These are phyloP conservation scores for Onthophagus taurus DNA, from an alignment of 1,140 invertebrate genomes.

Conservation along the genomic window DNA sequence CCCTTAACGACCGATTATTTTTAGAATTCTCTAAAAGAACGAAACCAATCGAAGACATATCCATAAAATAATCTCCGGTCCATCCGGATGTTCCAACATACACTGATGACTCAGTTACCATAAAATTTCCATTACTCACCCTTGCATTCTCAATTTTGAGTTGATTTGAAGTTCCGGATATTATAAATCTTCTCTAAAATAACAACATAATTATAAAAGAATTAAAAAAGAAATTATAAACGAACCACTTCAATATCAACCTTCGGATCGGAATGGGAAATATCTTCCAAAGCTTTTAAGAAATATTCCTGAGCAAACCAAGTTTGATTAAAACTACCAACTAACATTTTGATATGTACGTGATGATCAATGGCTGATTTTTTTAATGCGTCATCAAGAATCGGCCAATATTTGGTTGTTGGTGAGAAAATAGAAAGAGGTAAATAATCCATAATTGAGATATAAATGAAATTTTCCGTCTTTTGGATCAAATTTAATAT, in stretches of 20 bases:
- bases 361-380: conserved; percentile 70
- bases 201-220: conserved; percentile 14
- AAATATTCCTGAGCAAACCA: conserved; percentile 62
- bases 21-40: conserved; percentile 54
- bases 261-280: conserved; percentile 54
- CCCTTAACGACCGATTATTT: conserved; percentile 47
- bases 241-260: conserved; percentile 75
- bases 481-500: conserved; percentile 71
- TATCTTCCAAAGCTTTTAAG: conserved; percentile 65
- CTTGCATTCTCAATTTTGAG: conserved; percentile 76
- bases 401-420: conserved; percentile 74
- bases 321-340: conserved; percentile 85
- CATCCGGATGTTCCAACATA: conserved; percentile 98
- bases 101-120: conserved; percentile 90
- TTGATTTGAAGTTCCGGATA: conserved; percentile 65
- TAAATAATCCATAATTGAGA: conserved; percentile 96
- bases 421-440: conserved; percentile 67
- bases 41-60: conserved; percentile 77
- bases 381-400: conserved; percentile 81
- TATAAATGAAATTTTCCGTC: conserved; percentile 80
- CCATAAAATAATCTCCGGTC: conserved; percentile 93
- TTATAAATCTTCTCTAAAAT: conserved; percentile 68
- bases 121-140: conserved; percentile 98
- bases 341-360: conserved; percentile 69
- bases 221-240: conserved; percentile 18